Base-by-base conservation (phyloP, 2,888 invertebrate species). In the Nomada lathburiana region DNA sequence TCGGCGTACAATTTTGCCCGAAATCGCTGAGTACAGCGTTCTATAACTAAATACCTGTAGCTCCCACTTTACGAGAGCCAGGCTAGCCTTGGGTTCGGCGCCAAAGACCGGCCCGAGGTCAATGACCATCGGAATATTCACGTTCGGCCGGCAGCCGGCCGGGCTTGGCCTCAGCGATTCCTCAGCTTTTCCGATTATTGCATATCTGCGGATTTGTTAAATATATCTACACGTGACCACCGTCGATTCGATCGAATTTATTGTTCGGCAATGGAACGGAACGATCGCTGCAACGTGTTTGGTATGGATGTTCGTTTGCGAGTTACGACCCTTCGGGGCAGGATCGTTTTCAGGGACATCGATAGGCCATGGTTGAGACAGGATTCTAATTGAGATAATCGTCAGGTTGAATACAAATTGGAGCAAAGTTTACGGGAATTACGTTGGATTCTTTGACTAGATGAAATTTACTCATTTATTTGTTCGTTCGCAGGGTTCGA, bases 61-160 rank as follows among this genome's bases (percentile, higher is more conserved):
- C 79, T 79, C 77, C 80, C 82, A 76, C 78, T 84, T 88, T 81
- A 83, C 77, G 64, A 80, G 79, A 86, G 79, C 74, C 85, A 80
- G 68, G 76, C 87, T 86, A 88, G 88, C 88, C 88, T 89, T 91
- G 87, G 87, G 90, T 91, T 92, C 89, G 91, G 91, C 91, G 89
- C 89, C 89, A 90, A 92, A 92, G 92, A 89, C 90, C 89, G 90
- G 85, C 86, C 88, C 89, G 90, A 88, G 93, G 92, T 93, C 93
- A 91, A 92, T 86, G 93, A 92, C 93, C 93, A 92, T 88, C 89
- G 90, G 92, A 93, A 93, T 93, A 93, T 93, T 92, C 92, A 92
- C 92, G 90, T 91, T 91, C 89, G 92, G 89, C 87, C 89, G 89
- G 79, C 89, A 88, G 86, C 80, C 85, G 79, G 87, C 82, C 87